phyloP scores from a whole-genome alignment of 1,140 invertebrate genomes.

The Campoletis sonorensis region DNA sequence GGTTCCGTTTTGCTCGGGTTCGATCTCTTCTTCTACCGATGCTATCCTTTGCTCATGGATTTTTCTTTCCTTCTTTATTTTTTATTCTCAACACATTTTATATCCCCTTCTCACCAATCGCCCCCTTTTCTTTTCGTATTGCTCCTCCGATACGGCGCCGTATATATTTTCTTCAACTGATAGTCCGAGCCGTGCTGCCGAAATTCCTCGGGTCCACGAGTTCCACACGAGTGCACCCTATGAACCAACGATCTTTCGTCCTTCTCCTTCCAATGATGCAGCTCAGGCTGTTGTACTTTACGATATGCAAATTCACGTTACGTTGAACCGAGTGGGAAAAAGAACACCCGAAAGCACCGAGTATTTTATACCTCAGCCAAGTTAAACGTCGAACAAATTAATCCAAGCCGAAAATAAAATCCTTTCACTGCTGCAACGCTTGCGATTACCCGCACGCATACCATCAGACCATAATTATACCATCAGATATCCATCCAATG shows the following conservation, averaged over 20 bases:
- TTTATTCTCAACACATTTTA: conserved; percentile 34
- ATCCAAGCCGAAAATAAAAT: conserved; percentile 40
- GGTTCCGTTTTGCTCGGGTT: background rate
- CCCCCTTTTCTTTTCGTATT: background rate
- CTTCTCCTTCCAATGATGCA: conserved; percentile 13
- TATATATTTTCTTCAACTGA: conserved; percentile 56
- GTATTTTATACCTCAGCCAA: background rate
- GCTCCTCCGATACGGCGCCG: conserved; percentile 50
- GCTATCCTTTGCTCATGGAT: conserved; percentile 5
- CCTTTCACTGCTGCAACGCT: background rate
- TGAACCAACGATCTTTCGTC: background rate
- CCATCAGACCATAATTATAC: too few relatives aligned
- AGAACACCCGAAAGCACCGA: background rate
- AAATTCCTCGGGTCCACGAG: conserved; percentile 37
- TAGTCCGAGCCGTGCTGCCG: conserved; percentile 44
- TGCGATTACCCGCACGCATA: background rate
- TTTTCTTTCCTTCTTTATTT: background rate
- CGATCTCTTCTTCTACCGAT: conserved; percentile 35
- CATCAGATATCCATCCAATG: too few relatives aligned
- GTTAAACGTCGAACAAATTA: conserved; percentile 40
- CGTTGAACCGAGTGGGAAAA: background rate
- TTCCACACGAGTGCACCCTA: conserved; percentile 5
- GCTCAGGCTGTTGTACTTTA: background rate
- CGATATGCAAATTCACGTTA: background rate
- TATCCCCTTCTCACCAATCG: background rate